phyloP scores from a whole-genome alignment of 2,888 invertebrate genomes.

The Pycnomerus fuliginosus region DNA sequence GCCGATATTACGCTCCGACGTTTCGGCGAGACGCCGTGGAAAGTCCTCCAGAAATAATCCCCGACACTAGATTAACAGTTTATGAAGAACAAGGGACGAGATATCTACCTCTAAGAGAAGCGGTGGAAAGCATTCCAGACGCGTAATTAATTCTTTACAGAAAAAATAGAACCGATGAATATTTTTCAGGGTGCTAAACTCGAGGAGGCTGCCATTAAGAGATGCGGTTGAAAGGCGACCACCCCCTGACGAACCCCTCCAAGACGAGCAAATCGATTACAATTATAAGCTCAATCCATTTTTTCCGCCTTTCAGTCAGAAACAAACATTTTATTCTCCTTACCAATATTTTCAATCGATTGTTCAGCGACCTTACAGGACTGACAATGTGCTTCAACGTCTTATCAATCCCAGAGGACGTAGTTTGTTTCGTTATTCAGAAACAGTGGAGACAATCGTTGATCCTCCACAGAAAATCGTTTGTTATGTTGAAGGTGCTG shows the following conservation, averaged over 20 bases:
- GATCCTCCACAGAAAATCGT: conserved; percentile 55
- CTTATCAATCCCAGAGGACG: conserved; percentile 40
- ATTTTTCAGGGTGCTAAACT: conserved; percentile 5
- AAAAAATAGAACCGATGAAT: neutral
- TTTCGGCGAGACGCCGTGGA: conserved; percentile 55
- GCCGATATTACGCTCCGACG: conserved; percentile 37
- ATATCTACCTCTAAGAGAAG: conserved; percentile 67
- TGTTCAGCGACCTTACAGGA: conserved; percentile 36
- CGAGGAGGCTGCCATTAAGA: conserved; percentile 62
- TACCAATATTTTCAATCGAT: conserved; percentile 35
- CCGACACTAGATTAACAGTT: conserved; percentile 36
- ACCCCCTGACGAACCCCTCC: conserved; percentile 47
- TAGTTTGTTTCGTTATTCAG: conserved; percentile 31
- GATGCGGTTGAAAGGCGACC: conserved; percentile 70
- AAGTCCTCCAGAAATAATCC: conserved; percentile 42
- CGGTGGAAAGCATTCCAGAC: conserved; percentile 72
- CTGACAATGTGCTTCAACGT: no score
- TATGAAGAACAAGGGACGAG: conserved; percentile 49
- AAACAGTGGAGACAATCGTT: conserved; percentile 11
- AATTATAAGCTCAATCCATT: neutral
- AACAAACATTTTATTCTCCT: conserved; percentile 32
- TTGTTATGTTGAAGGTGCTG: conserved; percentile 70
- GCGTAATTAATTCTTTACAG: conserved; percentile 41
- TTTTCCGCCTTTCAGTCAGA: neutral
- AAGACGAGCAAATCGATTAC: conserved; percentile 14